Percentiles rank a stretch among this genome's conserved stretches.
These are phyloP conservation scores for Rhodeus uyekii DNA, from an alignment of 2,797 vertebrate genomes.

Conservation along the genomic window DNA sequence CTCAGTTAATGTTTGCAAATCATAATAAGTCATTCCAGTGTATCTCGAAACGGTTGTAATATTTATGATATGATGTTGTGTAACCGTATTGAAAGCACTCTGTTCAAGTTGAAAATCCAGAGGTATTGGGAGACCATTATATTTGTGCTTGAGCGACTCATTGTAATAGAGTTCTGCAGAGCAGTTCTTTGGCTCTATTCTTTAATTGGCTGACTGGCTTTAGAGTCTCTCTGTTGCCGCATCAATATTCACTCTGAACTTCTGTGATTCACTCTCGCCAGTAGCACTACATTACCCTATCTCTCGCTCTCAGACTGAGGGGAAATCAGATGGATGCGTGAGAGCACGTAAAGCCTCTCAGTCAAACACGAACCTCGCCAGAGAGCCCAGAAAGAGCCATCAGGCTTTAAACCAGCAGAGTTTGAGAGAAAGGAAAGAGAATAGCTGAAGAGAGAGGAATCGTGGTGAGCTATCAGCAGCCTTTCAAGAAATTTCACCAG, in stretches of 20 bases:
- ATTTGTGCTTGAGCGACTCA: constrained; percentile 51
- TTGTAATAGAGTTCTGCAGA: constrained; percentile 46
- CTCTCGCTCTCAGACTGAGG: constrained; percentile 39
- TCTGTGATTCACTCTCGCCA: constrained; percentile 34
- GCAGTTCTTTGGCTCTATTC: constrained; percentile 35
- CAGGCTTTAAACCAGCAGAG: constrained; percentile 36
- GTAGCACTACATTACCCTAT: constrained; percentile 32
- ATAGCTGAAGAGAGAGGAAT: constrained; percentile 31
- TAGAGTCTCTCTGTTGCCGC: constrained; percentile 32
- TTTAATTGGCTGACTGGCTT: constrained; percentile 53
- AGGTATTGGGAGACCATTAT: constrained; percentile 36
- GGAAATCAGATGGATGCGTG: constrained; percentile 41
- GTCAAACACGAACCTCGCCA: constrained; percentile 27
- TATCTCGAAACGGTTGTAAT: constrained; percentile 1
- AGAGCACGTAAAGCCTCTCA: constrained; percentile 43
- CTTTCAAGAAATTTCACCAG: constrained; percentile 44
- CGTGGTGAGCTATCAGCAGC: constrained; percentile 51
- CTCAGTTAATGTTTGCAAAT: constrained; percentile 21
- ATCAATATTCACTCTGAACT: constrained; percentile 49
- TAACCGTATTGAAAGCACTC: constrained; percentile 7
- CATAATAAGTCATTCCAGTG: constrained; percentile 6
- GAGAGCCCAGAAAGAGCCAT: constrained; percentile 43
- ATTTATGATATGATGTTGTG: constrained; percentile 31
- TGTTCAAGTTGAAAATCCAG: constrained; percentile 22
- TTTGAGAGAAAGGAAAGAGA: constrained; percentile 38